phyloP scores from a whole-genome alignment of 2,888 invertebrate species.

The Cataglyphis rosenhaueri region DNA sequence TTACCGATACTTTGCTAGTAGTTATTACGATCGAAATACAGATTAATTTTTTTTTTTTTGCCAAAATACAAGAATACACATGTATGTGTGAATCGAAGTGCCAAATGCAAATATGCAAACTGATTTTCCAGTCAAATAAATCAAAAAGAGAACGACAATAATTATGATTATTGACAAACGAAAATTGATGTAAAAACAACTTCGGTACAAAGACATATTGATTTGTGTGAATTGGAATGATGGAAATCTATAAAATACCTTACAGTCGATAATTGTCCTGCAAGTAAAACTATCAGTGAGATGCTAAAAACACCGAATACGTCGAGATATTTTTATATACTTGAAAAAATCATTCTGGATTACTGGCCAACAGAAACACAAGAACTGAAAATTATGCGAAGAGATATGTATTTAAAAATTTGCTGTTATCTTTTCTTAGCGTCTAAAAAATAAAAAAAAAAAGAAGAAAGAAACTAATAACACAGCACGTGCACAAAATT shows the following conservation, averaged over 20 bases:
- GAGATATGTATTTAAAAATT: not conserved
- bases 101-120: not conserved
- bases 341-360: slow-evolving; percentile 26
- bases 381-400: slow-evolving; percentile 3
- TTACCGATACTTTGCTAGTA: not conserved
- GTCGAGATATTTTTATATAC: not conserved
- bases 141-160: not conserved
- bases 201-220: slow-evolving; percentile 28
- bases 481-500: not conserved
- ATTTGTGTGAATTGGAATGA: slow-evolving; percentile 11
- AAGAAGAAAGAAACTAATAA: not conserved
- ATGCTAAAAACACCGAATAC: not conserved
- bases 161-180: slow-evolving; percentile 30
- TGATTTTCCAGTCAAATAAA: not conserved
- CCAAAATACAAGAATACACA: not conserved
- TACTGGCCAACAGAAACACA: slow-evolving; percentile 25
- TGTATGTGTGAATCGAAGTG: not conserved
- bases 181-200: slow-evolving; percentile 6
- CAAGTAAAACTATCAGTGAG: slow-evolving; percentile 1
- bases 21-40: not conserved
- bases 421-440: not conserved
- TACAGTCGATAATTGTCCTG: slow-evolving; percentile 36
- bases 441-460: too few relatives aligned
- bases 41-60: not conserved
- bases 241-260: not conserved